These are phyloP conservation scores for Lepidostoma basale DNA, from an alignment of 1,140 invertebrate species.

Conservation along the genomic window DNA sequence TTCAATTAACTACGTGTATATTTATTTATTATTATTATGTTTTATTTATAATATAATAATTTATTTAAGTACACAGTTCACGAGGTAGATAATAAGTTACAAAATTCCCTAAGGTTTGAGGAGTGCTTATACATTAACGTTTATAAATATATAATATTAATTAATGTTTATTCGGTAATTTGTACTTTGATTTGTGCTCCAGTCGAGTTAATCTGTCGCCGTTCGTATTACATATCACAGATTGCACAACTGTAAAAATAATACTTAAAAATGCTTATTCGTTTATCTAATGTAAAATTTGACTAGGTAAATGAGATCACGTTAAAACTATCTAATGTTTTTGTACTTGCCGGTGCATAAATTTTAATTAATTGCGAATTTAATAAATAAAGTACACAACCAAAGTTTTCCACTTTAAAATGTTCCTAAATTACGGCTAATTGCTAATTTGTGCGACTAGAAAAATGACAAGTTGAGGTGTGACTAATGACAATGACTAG, in stretches of 20 bases:
- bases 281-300: not conserved
- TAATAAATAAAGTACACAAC: not conserved
- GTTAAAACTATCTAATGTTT: not conserved
- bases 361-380: not conserved
- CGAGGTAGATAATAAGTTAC: not conserved
- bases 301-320: not conserved
- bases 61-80: too few relatives aligned
- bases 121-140: too few relatives aligned
- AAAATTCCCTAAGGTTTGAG: not conserved
- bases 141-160: not conserved
- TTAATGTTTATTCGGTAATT: not conserved
- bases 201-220: not conserved
- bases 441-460: not conserved
- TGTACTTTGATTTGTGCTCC: slow-evolving; percentile 11
- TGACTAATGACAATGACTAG: slow-evolving; percentile 2
- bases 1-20: too few relatives aligned
- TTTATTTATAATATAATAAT: too few relatives aligned
- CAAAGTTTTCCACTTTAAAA: not conserved
- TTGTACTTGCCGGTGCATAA: slow-evolving; percentile 1
- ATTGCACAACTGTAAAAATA: too few relatives aligned
- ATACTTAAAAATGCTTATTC: not conserved
- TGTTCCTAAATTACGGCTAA: not conserved
- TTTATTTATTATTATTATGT: too few relatives aligned
- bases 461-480: not conserved
- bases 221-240: not conserved